Conservation (phyloP, 2,797 vertebrate genomes). For the Paramormyrops hopkinsi region DNA sequence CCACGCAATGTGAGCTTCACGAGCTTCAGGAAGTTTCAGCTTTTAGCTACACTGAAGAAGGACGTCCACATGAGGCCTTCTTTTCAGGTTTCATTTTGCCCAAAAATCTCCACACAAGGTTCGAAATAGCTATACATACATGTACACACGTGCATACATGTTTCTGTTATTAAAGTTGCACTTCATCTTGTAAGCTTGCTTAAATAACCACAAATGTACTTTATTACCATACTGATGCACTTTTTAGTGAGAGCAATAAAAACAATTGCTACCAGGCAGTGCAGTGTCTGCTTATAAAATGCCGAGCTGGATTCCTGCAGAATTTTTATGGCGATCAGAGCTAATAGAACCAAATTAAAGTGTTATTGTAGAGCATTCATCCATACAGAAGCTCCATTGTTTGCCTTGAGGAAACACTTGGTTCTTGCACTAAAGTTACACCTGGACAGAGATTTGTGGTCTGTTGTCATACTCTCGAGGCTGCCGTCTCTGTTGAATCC, state of each 20-base stretch:
- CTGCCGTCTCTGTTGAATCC: constrained; percentile 18
- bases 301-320: constrained; percentile 20
- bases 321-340: constrained; percentile 29
- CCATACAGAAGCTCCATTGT: constrained; percentile 32
- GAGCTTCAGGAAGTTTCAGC: background rate
- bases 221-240: background rate
- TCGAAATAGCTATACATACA: background rate
- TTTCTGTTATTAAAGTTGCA: background rate
- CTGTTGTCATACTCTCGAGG: constrained; percentile 16
- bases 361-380: background rate
- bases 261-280: background rate
- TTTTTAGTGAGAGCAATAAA: background rate
- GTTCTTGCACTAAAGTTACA: constrained; percentile 30
- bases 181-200: background rate
- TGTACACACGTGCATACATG: background rate
- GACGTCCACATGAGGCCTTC: background rate
- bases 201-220: background rate
- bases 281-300: background rate
- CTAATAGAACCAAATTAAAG: constrained; percentile 5
- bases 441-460: constrained; percentile 21
- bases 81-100: background rate
- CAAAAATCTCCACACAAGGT: background rate
- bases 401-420: constrained; percentile 14
- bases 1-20: background rate
- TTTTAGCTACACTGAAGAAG: background rate